A percentile compares a stretch with the other conserved stretches of the same genome.
phyloP scores from a whole-genome alignment of 2,113 vertebrate genomes.

The Lepus americanus region DNA sequence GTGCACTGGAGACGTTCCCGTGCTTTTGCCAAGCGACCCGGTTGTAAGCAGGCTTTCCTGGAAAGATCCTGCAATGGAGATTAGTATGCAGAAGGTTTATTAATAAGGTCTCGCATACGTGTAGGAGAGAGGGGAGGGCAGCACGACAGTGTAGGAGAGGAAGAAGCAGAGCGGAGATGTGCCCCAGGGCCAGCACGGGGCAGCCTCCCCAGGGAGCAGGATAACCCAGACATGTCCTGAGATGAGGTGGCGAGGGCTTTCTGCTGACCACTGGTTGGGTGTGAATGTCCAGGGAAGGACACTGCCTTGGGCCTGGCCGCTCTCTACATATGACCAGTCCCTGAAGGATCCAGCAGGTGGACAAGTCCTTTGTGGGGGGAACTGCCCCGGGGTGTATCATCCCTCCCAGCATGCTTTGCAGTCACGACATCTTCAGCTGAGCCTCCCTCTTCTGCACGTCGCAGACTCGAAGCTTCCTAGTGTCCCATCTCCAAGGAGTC shows the following conservation, averaged over 20 bases:
- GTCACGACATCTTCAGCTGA: not conserved
- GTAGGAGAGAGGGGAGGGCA: not conserved
- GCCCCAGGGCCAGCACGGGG: too few relatives aligned
- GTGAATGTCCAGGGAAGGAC: not conserved
- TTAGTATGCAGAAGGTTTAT: not conserved
- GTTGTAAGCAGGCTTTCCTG: not conserved
- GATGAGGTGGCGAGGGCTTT: not conserved
- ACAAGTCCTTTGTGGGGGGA: not conserved
- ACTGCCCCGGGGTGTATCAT: fast-evolving
- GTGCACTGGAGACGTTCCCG: not conserved
- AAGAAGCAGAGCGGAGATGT: not conserved
- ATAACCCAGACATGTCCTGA: not conserved
- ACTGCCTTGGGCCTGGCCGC: not conserved
- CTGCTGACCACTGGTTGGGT: not conserved
- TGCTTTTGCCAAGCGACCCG: not conserved
- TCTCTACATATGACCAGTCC: not conserved
- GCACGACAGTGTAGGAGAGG: not conserved
- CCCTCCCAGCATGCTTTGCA: not conserved
- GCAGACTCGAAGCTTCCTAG: not conserved
- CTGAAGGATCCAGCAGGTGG: not conserved
- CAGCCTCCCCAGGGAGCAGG: not conserved
- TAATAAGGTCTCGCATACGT: not conserved
- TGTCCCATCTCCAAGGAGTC: not conserved
- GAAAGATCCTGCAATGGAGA: not conserved
- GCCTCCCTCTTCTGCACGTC: not conserved